Conservation (phyloP, 2,113 vertebrate genomes). For the chimpanzee (Pan troglodytes) region NHGRI_mPanTro3-v2.1_pri NC_072407.2:32610001-32610500, state of each 20-base stretch:
- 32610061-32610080: not conserved
- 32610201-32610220: not conserved
- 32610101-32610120: conserved; percentile 33
- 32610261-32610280: not conserved
- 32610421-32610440: not conserved
- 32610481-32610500: not conserved
- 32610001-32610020: not conserved
- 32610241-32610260: not conserved
- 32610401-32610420: not conserved
- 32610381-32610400: not conserved
- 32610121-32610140: not conserved
- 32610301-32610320: fast-evolving
- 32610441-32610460: not conserved
- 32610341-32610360: not conserved
- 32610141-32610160: not conserved
- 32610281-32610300: not conserved
- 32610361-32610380: not conserved
- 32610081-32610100: not conserved
- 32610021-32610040: not conserved
- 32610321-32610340: not conserved
- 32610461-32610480: not conserved
- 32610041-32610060: conserved; percentile 4
- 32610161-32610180: not conserved
- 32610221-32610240: not conserved
- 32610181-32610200: not conserved